These are phyloP conservation scores for Euphydryas editha DNA, from an alignment of 2,888 invertebrate species.

Conservation along the genomic window DNA sequence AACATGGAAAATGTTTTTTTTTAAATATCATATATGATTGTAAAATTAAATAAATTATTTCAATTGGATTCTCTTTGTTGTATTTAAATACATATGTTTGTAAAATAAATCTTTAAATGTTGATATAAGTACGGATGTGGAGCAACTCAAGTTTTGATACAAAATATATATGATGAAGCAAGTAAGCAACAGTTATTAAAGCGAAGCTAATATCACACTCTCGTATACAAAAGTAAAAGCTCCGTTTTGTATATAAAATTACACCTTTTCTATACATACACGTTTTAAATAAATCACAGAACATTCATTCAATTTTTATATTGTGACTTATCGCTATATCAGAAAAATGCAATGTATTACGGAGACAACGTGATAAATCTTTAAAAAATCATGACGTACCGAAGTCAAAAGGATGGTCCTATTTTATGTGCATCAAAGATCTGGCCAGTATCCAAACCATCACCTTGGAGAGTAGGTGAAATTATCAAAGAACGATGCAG, in stretches of 20 bases:
- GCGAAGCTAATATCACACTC: constrained; percentile 2
- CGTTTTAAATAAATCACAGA: neutral
- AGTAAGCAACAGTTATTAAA: too few relatives aligned
- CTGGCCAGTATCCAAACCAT: constrained; percentile 34
- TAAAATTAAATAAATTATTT: too few relatives aligned
- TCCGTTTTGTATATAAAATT: neutral
- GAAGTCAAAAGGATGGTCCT: constrained; percentile 38
- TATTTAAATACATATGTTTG: neutral
- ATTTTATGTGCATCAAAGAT: constrained; percentile 29
- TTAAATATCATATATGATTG: too few relatives aligned
- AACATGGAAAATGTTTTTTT: too few relatives aligned
- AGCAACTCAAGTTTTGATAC: neutral
- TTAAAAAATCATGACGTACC: constrained; percentile 29
- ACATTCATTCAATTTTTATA: constrained; percentile 2
- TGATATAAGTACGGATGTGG: too few relatives aligned
- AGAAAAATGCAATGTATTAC: constrained; percentile 19
- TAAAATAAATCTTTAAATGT: too few relatives aligned
- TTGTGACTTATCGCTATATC: constrained; percentile 7
- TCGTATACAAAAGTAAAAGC: neutral
- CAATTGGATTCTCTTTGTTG: too few relatives aligned
- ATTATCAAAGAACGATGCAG: constrained; percentile 32
- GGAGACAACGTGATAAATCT: constrained; percentile 25
- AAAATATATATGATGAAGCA: neutral
- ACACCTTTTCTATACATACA: neutral
- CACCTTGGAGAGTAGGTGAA: constrained; percentile 33